phyloP scores from a whole-genome alignment of 1,140 invertebrate species.

The Drosophila burlai region DNA sequence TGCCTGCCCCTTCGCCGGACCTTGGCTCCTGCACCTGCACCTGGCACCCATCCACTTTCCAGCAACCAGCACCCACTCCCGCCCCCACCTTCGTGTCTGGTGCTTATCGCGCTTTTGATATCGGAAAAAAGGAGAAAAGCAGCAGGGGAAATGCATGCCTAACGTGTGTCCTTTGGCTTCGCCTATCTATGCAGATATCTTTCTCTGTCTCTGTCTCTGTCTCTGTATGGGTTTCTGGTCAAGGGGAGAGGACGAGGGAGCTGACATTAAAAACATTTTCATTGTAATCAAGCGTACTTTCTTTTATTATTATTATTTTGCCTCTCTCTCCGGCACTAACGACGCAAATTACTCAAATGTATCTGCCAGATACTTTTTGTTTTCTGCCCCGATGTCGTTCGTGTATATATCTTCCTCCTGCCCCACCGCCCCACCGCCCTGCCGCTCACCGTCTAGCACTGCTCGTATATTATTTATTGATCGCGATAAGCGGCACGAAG shows the following conservation, averaged over 20 bases:
- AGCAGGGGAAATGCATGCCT: slow-evolving; percentile 49
- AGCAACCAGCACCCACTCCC: slow-evolving; percentile 6
- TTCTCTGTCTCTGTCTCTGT: slow-evolving; percentile 65
- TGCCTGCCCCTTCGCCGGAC: slow-evolving; percentile 40
- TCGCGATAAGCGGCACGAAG: slow-evolving; percentile 83
- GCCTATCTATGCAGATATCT: slow-evolving; percentile 82
- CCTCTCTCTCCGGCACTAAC: slow-evolving; percentile 78
- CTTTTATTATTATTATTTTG: slow-evolving; percentile 83
- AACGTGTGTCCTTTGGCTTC: slow-evolving; percentile 63
- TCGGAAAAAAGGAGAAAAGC: slow-evolving; percentile 41
- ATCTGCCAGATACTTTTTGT: slow-evolving; percentile 81
- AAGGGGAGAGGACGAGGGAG: slow-evolving; percentile 15
- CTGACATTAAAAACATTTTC: slow-evolving; percentile 79
- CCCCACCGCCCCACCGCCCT: not conserved
- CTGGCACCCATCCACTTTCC: slow-evolving; percentile 29
- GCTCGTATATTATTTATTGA: slow-evolving; percentile 84
- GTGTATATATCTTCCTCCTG: slow-evolving; percentile 40
- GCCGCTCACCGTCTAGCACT: slow-evolving; percentile 39
- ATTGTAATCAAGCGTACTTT: slow-evolving; percentile 84
- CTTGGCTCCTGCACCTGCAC: slow-evolving; percentile 59
- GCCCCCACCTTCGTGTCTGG: slow-evolving; percentile 65
- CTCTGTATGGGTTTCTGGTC: slow-evolving; percentile 17
- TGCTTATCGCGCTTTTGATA: slow-evolving; percentile 82
- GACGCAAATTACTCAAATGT: slow-evolving; percentile 84
- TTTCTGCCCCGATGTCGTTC: slow-evolving; percentile 61